Percentiles rank a stretch among this genome's conserved stretches.
These are phyloP conservation scores for Cepaea hortensis DNA, from an alignment of 2,888 invertebrate genomes.

Conservation along the genomic window DNA sequence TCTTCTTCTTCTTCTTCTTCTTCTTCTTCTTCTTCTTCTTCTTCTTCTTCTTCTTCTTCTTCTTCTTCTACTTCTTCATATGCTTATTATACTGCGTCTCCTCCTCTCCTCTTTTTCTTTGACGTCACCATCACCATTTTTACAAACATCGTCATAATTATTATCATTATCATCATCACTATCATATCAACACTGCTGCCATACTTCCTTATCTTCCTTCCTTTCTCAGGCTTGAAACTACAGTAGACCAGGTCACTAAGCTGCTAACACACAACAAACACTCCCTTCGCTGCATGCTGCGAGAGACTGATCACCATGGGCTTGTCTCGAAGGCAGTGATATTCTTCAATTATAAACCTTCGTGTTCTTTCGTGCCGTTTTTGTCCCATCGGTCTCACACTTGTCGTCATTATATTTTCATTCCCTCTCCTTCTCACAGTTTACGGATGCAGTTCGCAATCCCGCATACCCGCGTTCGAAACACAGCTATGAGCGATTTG, in stretches of 20 bases:
- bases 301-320: too few species aligned
- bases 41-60: too few species aligned
- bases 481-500: too few species aligned
- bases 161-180: neutral
- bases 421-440: neutral
- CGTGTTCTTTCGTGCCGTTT: neutral
- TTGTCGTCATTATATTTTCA: neutral
- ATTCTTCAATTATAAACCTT: neutral
- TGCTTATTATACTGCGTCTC: too few species aligned
- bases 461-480: too few species aligned
- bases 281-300: too few species aligned
- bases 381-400: neutral
- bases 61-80: too few species aligned
- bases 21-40: too few species aligned
- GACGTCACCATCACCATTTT: neutral
- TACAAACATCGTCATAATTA: neutral
- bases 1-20: too few species aligned
- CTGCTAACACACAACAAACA: too few species aligned
- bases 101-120: neutral
- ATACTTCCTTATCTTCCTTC: neutral
- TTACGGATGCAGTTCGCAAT: neutral
- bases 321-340: neutral
- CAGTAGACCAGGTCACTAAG: neutral
- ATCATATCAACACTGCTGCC: neutral
- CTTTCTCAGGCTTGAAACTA: neutral